phyloP scores from a whole-genome alignment of 1,140 invertebrate genomes.

The Drosophila nigromelanica region DNA sequence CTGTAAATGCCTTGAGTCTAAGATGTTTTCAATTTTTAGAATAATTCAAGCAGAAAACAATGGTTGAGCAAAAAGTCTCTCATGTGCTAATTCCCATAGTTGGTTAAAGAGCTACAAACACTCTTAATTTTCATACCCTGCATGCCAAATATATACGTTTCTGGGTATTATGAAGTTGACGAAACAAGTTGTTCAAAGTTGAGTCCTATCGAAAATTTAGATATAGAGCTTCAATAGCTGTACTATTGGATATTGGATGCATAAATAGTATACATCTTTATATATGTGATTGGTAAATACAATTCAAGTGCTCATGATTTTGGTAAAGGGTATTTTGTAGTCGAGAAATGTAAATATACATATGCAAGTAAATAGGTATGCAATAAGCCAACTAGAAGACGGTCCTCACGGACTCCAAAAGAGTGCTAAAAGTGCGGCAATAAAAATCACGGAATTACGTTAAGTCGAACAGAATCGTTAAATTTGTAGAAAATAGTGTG shows the following conservation, averaged over 20 bases:
- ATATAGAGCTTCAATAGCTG: no score
- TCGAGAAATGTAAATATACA: neutral
- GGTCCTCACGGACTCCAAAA: constrained; percentile 24
- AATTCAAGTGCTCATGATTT: neutral
- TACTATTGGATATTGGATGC: no score
- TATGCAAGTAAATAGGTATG: constrained; percentile 51
- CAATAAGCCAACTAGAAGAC: constrained; percentile 19
- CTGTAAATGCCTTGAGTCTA: neutral
- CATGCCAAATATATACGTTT: neutral
- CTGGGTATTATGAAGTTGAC: no score
- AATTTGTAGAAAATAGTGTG: constrained; percentile 81
- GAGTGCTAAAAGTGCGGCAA: constrained; percentile 75
- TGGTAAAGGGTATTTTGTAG: constrained; percentile 10
- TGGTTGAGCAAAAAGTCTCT: constrained; percentile 12
- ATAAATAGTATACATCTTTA: neutral
- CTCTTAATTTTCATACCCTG: constrained; percentile 46
- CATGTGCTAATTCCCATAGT: constrained; percentile 61
- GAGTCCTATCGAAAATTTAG: no score
- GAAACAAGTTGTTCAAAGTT: no score
- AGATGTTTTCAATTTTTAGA: constrained; percentile 29
- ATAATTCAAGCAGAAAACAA: constrained; percentile 47
- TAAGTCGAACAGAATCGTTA: constrained; percentile 74
- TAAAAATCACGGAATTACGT: constrained; percentile 60
- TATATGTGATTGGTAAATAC: neutral
- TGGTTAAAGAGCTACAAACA: constrained; percentile 37